Evolutionary conservation across 2,113 vertebrate species (phyloP), one percentile per base, ranked within the genome.

Genomic region (Cacatua alba): DNA sequence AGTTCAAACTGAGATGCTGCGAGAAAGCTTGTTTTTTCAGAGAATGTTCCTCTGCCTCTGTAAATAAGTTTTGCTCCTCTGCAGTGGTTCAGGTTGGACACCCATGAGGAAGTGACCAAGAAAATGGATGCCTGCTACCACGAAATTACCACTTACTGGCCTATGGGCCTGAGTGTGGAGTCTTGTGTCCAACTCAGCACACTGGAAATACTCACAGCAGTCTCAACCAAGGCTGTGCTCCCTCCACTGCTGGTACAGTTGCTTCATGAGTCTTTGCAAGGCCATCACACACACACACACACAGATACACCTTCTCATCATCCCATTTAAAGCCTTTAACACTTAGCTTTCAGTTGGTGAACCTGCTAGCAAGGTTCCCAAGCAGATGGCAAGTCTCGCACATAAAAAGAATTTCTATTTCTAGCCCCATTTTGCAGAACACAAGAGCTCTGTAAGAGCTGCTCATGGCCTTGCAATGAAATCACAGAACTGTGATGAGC

Each of bases 351-450:
- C 86, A 94, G 77, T 53, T 10, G 21, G 49, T 82, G 77, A 95
- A 96, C 92, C 89, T 95, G 89, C 75, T 86, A 92, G 70, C 64
- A 92, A 94, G 96, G 95, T 97, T 97, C 63, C 81, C 74, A 92
- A 84, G 71, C 95, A 96, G 94, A 96, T 92, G 94, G 86, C 59
- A 55, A 92, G 95, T 92, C 94, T 96, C 65, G 1, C 94, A 3
- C 91, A 71, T 84, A 74, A 89, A 55, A 84, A 65, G 68, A 59
- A 53, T 41, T 76, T 93, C 86, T 94, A 95, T 97, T 96, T 94
- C 81, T 69, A 70, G 49, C 12, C 86, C 77, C 65, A 79, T 91
- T 94, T 75, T 96, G 69, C 81, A 90, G 77, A 94, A 65, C 80
- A 76, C 62, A 84, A 81, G 91, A 91, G 41, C 49, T 91, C 77